A percentile compares a stretch with the other conserved stretches of the same genome.
phyloP scores from a whole-genome alignment of 2,113 vertebrate genomes.

The Semicossyphus pulcher region DNA sequence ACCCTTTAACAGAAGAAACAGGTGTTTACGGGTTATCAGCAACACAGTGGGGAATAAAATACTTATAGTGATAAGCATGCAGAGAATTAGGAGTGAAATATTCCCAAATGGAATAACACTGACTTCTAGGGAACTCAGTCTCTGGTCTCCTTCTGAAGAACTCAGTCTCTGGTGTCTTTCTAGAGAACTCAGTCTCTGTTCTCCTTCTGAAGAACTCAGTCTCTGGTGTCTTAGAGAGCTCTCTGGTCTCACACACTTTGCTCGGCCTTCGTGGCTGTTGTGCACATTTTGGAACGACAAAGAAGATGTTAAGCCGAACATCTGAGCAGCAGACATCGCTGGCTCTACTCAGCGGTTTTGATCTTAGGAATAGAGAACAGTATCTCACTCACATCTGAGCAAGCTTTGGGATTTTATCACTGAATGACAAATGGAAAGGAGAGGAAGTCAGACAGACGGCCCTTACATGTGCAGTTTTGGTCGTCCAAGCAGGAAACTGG shows the following conservation, averaged over 20 bases:
- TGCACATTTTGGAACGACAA: conserved; percentile 38
- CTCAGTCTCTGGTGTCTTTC: too few species aligned
- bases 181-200: too few species aligned
- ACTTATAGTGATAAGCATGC: not conserved
- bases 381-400: conserved; percentile 53
- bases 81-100: not conserved
- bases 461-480: conserved; percentile 25
- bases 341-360: conserved; percentile 38
- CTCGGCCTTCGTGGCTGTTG: conserved; percentile 25
- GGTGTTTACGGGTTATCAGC: conserved; percentile 6
- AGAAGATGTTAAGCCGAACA: conserved; percentile 53
- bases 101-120: not conserved
- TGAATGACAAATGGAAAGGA: conserved; percentile 48
- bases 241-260: conserved; percentile 1
- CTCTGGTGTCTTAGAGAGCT: conserved; percentile 4
- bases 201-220: not conserved
- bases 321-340: conserved; percentile 67
- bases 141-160: too few species aligned
- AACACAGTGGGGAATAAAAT: conserved; percentile 12
- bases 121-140: too few species aligned
- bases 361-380: conserved; percentile 55
- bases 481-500: conserved; percentile 41
- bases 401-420: conserved; percentile 46
- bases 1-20: too few species aligned
- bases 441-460: conserved; percentile 61